Evolutionary conservation across 2,113 vertebrate species (phyloP), one percentile per base, ranked within the genome.

Genomic region (Cebidichthys violaceus): DNA sequence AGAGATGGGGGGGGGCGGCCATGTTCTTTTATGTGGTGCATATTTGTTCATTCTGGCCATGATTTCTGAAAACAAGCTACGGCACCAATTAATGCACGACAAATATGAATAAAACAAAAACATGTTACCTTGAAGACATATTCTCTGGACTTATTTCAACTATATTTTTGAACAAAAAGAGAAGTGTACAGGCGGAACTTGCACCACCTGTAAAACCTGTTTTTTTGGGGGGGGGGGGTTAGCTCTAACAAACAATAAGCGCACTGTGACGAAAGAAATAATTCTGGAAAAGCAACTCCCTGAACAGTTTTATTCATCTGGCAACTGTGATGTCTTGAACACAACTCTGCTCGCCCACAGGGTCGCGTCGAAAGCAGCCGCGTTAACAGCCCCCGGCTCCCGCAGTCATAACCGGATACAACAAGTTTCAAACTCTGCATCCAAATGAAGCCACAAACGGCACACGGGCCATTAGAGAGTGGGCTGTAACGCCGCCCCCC

Each of bases 381-480:
- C 47, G 35, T 61, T 76, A 59, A 80, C 61, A 67, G 67, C 35
- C 50, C 6, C 72, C 2, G 35, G 62, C 75, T 86, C 68, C 68
- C 84, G 65, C 62, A 55, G 75, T 85, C 75, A 64, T 73, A 43
- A 45, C 60, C 43, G 69, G 70, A 74, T 29, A 68, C 41, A 57
- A 74, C 45, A 69, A 82, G 66, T 82, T 77, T 65, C 64, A 47
- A 77, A 82, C 70, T 76, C 71, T 60, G 81, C 84, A 85, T 87
- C 75, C 62, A 79, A 90, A 88, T 74, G 80, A 73, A 83, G 73
- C 77, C 14, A 52, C 85, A 82, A 88, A 83, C 83, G 59, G 70
- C 89, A 82, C 80, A 70, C 0, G 64, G 75, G 81, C 90, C 88
- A 85, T 89, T 88, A 92, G 55, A 84, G 82, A 88, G 61, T 33